phyloP scores from a whole-genome alignment of 2,888 invertebrate species.

The Melangyna quadrimaculata region DNA sequence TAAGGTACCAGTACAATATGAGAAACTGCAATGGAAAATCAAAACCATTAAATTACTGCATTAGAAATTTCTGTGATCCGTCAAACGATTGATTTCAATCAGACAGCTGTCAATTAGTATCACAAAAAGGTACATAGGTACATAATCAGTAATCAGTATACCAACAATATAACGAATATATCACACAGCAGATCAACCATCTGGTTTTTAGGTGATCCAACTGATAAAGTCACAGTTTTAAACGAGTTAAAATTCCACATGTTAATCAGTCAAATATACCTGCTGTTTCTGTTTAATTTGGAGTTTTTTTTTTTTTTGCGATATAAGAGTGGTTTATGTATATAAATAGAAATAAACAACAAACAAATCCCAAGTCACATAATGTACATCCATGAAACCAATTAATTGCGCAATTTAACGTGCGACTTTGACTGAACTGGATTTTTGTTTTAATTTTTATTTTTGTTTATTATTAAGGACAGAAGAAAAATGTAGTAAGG shows the following conservation, averaged over 20 bases:
- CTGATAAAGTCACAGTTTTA: background rate
- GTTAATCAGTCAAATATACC: background rate
- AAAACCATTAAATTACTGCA: slow-evolving; percentile 17
- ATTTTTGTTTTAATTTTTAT: background rate
- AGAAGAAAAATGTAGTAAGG: background rate
- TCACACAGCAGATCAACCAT: background rate
- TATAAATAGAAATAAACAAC: background rate
- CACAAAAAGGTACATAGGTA: background rate
- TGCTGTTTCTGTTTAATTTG: background rate
- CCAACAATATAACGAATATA: too few relatives aligned
- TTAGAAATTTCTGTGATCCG: slow-evolving; percentile 13
- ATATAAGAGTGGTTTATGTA: background rate
- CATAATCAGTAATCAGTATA: too few relatives aligned
- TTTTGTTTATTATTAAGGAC: background rate
- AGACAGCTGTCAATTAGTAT: slow-evolving; percentile 14
- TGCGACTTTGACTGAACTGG: background rate
- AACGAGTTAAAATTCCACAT: background rate
- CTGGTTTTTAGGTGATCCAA: slow-evolving; percentile 6
- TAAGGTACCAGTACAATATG: background rate
- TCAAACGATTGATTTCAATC: background rate
- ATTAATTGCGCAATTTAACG: background rate
- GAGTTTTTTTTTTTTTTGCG: background rate
- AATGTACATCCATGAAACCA: too few relatives aligned
- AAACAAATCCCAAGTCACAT: slow-evolving; percentile 2
- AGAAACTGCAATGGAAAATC: slow-evolving; percentile 33